Evolutionary conservation across 2,113 vertebrate species (phyloP).

Genomic region (Lepisosteus oculatus): DNA sequence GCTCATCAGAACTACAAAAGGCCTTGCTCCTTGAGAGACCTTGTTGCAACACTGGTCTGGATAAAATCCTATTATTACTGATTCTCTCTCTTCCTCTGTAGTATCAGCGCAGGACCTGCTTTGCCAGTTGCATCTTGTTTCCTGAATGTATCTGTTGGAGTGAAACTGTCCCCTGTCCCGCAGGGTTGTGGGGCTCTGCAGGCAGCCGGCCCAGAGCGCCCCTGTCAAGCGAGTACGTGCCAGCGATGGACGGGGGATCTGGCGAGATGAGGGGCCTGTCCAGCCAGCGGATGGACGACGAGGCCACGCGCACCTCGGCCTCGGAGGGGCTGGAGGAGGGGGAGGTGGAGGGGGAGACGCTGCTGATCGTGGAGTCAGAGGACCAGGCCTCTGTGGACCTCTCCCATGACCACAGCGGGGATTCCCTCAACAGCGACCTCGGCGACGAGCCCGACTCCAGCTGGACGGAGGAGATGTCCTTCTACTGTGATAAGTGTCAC

Average conservation of each 20-base stretch:
- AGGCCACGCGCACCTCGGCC: conserved; percentile 80
- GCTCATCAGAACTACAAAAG: too few species aligned
- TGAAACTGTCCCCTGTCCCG: too few species aligned
- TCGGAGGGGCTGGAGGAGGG: conserved; percentile 94
- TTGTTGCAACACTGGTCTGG: too few species aligned
- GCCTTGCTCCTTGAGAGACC: too few species aligned
- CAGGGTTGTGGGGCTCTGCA: too few species aligned
- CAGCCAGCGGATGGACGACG: conserved; percentile 69
- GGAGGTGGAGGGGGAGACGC: conserved; percentile 93
- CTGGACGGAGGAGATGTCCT: conserved; percentile 90
- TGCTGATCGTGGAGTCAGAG: conserved; percentile 90
- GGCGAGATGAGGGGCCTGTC: conserved; percentile 66
- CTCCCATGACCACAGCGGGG: conserved; percentile 93
- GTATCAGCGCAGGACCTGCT: too few species aligned
- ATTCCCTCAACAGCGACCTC: conserved; percentile 90
- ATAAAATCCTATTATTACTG: too few species aligned
- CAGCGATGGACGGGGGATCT: conserved; percentile 73
- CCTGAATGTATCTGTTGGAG: too few species aligned
- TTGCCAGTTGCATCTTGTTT: too few species aligned
- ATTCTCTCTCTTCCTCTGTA: too few species aligned
- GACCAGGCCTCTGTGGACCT: conserved; percentile 93
- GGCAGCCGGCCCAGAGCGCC: too few species aligned
- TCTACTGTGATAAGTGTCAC: conserved; percentile 94
- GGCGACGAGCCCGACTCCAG: conserved; percentile 72
- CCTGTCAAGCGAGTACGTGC: too few species aligned